Percentiles rank a stretch among this genome's conserved stretches.
These are phyloP conservation scores for Bembecia ichneumoniformis DNA, from an alignment of 2,888 invertebrate genomes.

Conservation along the genomic window DNA sequence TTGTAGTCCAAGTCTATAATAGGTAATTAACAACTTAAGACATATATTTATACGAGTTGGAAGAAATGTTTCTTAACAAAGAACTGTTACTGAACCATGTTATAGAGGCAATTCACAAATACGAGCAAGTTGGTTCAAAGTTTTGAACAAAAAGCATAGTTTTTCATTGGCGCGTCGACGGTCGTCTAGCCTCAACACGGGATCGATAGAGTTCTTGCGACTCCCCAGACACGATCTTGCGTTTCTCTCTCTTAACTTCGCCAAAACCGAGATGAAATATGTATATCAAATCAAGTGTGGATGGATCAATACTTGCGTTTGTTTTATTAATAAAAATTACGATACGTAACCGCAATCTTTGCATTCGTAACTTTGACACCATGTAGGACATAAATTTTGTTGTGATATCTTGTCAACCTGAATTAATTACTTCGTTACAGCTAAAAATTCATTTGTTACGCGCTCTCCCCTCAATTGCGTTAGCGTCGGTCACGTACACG, in stretches of 20 bases:
- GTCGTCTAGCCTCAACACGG: constrained; percentile 44
- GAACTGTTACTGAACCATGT: no score
- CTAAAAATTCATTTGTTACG: constrained; percentile 24
- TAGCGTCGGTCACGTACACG: constrained; percentile 12
- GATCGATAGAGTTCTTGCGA: constrained; percentile 40
- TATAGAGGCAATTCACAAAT: constrained; percentile 16
- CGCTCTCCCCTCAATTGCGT: constrained; percentile 15
- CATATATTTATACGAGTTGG: no score
- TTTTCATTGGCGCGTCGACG: constrained; percentile 60
- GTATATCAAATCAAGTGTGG: background rate
- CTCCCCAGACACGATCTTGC: background rate
- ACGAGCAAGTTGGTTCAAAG: constrained; percentile 14
- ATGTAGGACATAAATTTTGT: constrained; percentile 1
- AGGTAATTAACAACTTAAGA: no score
- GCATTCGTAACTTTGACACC: background rate
- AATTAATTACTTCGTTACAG: constrained; percentile 28
- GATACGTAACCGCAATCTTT: no score
- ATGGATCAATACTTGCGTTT: background rate
- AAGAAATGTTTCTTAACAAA: no score
- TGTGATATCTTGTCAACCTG: constrained; percentile 26
- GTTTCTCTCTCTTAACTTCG: background rate
- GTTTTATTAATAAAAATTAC: no score
- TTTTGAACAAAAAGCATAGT: constrained; percentile 48
- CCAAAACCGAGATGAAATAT: no score
- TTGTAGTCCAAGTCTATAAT: no score